Percentiles rank a stretch among this genome's conserved stretches.
phyloP scores from a whole-genome alignment of 2,113 vertebrate species.

The Tetraodon nigroviridis region DNA sequence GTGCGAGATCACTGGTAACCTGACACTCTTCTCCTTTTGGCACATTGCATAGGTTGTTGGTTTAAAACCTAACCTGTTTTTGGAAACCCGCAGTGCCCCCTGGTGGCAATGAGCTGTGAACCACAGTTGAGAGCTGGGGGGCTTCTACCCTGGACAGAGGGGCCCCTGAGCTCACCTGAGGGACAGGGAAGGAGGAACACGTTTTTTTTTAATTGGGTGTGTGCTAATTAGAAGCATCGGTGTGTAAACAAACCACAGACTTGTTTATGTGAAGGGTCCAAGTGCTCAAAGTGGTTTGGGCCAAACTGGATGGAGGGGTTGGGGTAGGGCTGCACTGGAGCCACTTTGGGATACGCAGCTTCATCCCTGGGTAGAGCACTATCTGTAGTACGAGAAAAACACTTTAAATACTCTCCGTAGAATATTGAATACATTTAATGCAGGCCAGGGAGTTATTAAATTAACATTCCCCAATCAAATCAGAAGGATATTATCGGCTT shows the following conservation, averaged over 20 bases:
- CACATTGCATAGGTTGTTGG: background rate
- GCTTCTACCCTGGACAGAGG: slow-evolving; percentile 66
- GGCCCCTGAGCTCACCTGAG: slow-evolving; percentile 63
- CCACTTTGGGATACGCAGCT: slow-evolving; percentile 49
- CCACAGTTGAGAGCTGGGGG: slow-evolving; percentile 54
- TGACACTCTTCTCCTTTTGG: background rate
- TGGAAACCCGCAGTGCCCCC: slow-evolving; percentile 63
- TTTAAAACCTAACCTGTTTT: slow-evolving; percentile 69
- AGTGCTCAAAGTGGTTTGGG: slow-evolving; percentile 66
- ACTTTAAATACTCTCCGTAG: background rate
- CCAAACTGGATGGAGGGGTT: slow-evolving; percentile 53
- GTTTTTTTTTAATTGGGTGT: background rate
- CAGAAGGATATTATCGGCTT: background rate
- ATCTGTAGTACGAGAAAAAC: slow-evolving; percentile 55
- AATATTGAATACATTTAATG: background rate
- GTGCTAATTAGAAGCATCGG: background rate
- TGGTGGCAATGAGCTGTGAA: slow-evolving; percentile 62
- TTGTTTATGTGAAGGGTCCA: slow-evolving; percentile 45
- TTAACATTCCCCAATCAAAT: background rate
- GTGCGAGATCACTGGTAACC: no score
- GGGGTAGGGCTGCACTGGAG: slow-evolving; percentile 58
- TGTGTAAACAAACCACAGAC: background rate
- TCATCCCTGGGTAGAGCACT: slow-evolving; percentile 69
- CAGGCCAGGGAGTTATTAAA: background rate
- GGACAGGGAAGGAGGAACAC: slow-evolving; percentile 43